phyloP scores from a whole-genome alignment of 1,140 invertebrate species.

The Akabosia matsudoensis region DNA sequence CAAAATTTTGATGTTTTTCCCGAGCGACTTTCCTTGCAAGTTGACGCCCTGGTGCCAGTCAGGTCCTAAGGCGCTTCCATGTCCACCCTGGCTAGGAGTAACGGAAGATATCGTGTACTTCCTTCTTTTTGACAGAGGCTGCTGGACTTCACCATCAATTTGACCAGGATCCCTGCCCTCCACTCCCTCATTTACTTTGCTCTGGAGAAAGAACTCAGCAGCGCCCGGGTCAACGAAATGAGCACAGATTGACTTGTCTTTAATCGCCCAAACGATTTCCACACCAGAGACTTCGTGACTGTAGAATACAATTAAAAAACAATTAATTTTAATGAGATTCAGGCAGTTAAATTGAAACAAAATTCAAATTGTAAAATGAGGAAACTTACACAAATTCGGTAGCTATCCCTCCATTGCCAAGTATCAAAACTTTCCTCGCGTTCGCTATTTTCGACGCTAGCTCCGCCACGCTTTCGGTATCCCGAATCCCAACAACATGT shows the following conservation, averaged over 20 bases:
- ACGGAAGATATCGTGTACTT: conserved; percentile 62
- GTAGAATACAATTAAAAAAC: conserved; percentile 34
- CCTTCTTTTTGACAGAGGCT: conserved; percentile 60
- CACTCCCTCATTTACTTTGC: neutral
- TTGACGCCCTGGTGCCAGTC: conserved; percentile 81
- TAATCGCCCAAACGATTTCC: conserved; percentile 88
- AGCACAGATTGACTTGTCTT: conserved; percentile 84
- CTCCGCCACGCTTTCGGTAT: conserved; percentile 87
- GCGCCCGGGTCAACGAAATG: conserved; percentile 95
- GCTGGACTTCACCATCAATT: neutral
- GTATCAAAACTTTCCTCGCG: conserved; percentile 70
- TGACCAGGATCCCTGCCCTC: neutral
- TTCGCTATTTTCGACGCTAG: conserved; percentile 68
- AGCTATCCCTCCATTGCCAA: conserved; percentile 97
- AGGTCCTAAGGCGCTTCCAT: conserved; percentile 86
- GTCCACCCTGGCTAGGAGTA: conserved; percentile 49
- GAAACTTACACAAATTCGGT: conserved; percentile 76
- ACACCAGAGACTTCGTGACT: conserved; percentile 76
- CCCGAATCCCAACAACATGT: conserved; percentile 78
- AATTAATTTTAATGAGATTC: neutral
- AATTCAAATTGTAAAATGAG: neutral
- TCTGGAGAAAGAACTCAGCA: conserved; percentile 79
- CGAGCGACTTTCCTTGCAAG: conserved; percentile 57
- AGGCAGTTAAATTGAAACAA: conserved; percentile 23
- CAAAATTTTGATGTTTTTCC: conserved; percentile 55